Evolutionary conservation across 1,140 invertebrate genomes (phyloP).

Genomic region (Laupala kohalensis): DNA sequence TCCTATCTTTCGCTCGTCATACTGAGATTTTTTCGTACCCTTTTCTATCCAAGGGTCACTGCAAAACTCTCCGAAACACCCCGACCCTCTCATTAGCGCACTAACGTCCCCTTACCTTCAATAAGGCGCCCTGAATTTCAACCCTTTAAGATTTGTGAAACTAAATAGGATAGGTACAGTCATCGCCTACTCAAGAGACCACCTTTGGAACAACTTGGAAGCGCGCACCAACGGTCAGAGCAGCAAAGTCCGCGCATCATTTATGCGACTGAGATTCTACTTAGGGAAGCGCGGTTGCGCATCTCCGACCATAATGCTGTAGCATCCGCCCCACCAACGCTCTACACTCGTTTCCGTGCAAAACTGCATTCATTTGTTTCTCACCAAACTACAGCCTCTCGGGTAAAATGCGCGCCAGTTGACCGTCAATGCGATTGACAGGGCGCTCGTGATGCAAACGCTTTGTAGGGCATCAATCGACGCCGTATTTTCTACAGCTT

Average conservation of each 20-base stretch:
- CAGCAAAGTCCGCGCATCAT: background rate
- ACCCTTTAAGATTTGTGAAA: background rate
- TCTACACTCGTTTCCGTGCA: background rate
- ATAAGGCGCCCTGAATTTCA: background rate
- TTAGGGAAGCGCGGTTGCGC: background rate
- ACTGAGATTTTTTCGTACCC: background rate
- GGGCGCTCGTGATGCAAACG: no score
- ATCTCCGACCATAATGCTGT: background rate
- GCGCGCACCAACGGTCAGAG: background rate
- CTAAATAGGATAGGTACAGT: background rate
- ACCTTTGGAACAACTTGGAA: background rate
- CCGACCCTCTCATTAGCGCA: background rate
- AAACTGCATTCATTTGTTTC: background rate
- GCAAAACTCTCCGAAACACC: background rate
- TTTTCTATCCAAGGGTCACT: background rate
- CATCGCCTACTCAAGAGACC: no score
- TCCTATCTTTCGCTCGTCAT: background rate
- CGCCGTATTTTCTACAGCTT: no score
- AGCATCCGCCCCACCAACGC: background rate
- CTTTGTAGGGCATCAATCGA: no score
- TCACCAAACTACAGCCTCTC: background rate
- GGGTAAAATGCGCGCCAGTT: background rate
- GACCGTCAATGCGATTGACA: background rate
- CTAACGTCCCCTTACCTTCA: background rate
- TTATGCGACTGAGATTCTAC: background rate